A percentile compares a stretch with the other conserved stretches of the same genome.
phyloP scores from a whole-genome alignment of 2,888 invertebrate genomes.

The Heliconius erato region DNA sequence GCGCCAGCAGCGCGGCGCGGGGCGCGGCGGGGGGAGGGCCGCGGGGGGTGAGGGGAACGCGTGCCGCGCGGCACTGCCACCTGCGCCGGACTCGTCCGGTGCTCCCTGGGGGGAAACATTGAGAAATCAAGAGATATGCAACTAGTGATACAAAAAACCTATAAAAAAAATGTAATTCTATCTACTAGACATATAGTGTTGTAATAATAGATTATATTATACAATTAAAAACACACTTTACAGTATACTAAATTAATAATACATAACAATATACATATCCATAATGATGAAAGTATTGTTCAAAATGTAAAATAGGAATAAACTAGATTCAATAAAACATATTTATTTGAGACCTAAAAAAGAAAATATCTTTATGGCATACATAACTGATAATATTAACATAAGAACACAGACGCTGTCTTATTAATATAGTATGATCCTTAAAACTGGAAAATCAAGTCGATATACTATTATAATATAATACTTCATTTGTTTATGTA shows the following conservation, averaged over 20 bases:
- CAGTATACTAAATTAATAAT: too few species aligned
- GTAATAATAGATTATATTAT: neutral
- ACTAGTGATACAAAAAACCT: too few species aligned
- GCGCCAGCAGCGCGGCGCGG: slow-evolving; percentile 83
- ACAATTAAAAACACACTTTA: neutral
- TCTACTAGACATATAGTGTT: too few species aligned
- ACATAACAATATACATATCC: too few species aligned
- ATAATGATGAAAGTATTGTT: neutral
- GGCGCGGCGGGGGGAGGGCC: slow-evolving; percentile 58
- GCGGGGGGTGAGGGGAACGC: slow-evolving; percentile 63
- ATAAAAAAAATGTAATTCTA: too few species aligned
- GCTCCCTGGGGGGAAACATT: slow-evolving; percentile 66
- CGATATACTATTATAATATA: too few species aligned
- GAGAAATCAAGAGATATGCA: too few species aligned
- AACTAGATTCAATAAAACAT: neutral
- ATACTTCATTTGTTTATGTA: neutral
- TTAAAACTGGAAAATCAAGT: too few species aligned
- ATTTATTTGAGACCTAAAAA: neutral
- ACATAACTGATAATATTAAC: too few species aligned
- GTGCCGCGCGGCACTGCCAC: slow-evolving; percentile 76
- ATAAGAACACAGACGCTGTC: too few species aligned
- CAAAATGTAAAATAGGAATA: neutral
- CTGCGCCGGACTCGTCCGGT: slow-evolving; percentile 85
- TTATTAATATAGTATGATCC: too few species aligned
- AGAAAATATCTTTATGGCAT: too few species aligned